Conservation (phyloP, 2,888 invertebrate species). For the Seladonia tumulorum region DNA sequence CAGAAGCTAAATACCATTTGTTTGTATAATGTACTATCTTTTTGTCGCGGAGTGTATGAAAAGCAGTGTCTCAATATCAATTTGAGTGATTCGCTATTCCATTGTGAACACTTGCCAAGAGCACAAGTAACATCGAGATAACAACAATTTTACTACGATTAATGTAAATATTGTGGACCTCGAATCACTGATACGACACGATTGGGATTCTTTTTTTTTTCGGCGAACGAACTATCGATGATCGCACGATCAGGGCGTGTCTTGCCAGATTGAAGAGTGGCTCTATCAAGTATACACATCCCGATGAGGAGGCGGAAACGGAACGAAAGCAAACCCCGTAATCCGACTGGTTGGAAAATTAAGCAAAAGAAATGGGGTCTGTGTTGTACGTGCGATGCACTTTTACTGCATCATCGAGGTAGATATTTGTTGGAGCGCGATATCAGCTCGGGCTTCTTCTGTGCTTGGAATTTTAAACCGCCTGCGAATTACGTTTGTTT, state of each 20-base stretch:
- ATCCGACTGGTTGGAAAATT: conserved; percentile 65
- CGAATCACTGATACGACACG: background rate
- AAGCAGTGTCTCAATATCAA: no score
- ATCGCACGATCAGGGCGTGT: conserved; percentile 34
- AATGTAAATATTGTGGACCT: background rate
- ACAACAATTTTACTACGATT: background rate
- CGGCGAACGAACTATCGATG: conserved; percentile 20
- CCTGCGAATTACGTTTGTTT: conserved; percentile 62
- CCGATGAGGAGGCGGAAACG: background rate
- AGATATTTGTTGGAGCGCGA: conserved; percentile 57
- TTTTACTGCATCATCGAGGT: conserved; percentile 68
- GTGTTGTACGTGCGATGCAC: conserved; percentile 69
- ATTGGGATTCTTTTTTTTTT: background rate
- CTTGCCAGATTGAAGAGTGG: conserved; percentile 10
- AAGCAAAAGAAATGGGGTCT: conserved; percentile 67
- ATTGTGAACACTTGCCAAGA: background rate
- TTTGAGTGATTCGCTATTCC: background rate
- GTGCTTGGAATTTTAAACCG: conserved; percentile 67
- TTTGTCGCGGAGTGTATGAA: no score
- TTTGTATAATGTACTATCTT: no score
- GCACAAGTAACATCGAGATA: background rate
- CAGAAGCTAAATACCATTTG: no score
- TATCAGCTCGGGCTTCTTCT: conserved; percentile 61
- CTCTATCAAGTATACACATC: conserved; percentile 17
- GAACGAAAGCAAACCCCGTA: conserved; percentile 46